phyloP scores from a whole-genome alignment of 2,888 invertebrate species.

The Athalia cordata region DNA sequence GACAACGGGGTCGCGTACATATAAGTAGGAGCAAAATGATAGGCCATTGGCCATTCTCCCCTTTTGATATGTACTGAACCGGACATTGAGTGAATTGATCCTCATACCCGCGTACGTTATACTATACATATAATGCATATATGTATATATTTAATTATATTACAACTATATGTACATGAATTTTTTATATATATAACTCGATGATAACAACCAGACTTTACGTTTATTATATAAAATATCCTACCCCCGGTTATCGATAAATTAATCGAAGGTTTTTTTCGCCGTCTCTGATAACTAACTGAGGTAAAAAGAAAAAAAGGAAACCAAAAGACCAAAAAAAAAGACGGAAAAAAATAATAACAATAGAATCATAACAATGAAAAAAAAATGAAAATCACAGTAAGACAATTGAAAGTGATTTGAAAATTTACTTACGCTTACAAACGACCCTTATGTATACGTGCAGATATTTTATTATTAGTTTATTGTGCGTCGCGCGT shows the following conservation, averaged over 20 bases:
- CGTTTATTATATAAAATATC: too few species aligned
- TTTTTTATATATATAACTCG: neutral
- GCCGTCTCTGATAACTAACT: neutral
- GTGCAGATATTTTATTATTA: too few species aligned
- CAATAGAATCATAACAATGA: neutral
- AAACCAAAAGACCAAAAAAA: neutral
- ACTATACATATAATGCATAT: neutral
- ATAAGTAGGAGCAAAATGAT: slow-evolving; percentile 32
- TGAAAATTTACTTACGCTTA: neutral
- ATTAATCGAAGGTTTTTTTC: neutral
- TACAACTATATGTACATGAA: neutral
- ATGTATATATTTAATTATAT: neutral
- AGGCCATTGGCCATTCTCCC: slow-evolving; percentile 55
- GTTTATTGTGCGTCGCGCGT: neutral
- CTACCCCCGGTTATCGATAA: too few species aligned
- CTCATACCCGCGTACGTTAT: neutral
- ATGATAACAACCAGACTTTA: too few species aligned
- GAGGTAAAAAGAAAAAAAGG: neutral
- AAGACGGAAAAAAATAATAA: neutral
- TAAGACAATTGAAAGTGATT: slow-evolving; percentile 11
- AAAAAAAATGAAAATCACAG: neutral
- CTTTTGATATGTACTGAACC: slow-evolving; percentile 60
- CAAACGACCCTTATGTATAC: too few species aligned
- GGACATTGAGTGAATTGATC: slow-evolving; percentile 72
- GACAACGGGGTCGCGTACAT: slow-evolving; percentile 36